phyloP scores from a whole-genome alignment of 1,140 invertebrate genomes.

The Atta texana region DNA sequence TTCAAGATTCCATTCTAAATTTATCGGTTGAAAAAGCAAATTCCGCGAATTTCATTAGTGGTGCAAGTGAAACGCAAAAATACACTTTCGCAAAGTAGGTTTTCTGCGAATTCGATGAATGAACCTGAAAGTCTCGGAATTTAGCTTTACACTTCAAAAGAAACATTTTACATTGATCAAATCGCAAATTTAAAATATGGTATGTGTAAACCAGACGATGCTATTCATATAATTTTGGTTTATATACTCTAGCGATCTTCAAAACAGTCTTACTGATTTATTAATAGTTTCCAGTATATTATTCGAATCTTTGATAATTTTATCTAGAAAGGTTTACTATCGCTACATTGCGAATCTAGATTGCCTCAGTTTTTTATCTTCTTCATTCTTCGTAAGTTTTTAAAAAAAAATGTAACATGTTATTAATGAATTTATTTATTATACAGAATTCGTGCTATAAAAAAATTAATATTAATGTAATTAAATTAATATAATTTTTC shows the following conservation, averaged over 20 bases:
- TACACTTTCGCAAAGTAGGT: constrained; percentile 14
- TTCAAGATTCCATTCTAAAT: constrained; percentile 54
- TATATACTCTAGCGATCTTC: neutral
- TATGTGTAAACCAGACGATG: constrained; percentile 2
- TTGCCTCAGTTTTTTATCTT: neutral
- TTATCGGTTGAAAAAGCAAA: constrained; percentile 58
- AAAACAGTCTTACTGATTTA: constrained; percentile 4
- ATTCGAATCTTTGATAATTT: neutral
- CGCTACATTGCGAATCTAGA: neutral
- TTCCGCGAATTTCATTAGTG: neutral
- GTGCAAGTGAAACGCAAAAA: neutral
- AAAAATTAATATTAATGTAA: neutral
- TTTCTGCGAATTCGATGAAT: constrained; percentile 49
- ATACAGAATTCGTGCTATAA: neutral
- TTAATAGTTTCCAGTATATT: neutral
- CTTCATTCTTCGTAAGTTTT: neutral
- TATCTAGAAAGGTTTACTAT: neutral
- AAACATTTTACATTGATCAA: constrained; percentile 39
- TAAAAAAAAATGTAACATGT: neutral
- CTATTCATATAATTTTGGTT: constrained; percentile 13
- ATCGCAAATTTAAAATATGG: constrained; percentile 36
- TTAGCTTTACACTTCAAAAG: constrained; percentile 31
- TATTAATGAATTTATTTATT: neutral
- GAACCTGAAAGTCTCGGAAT: constrained; percentile 1
- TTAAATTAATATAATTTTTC: neutral